Base-by-base conservation (phyloP, 2,797 vertebrate species). In the Cryptoprocta ferox region DNA sequence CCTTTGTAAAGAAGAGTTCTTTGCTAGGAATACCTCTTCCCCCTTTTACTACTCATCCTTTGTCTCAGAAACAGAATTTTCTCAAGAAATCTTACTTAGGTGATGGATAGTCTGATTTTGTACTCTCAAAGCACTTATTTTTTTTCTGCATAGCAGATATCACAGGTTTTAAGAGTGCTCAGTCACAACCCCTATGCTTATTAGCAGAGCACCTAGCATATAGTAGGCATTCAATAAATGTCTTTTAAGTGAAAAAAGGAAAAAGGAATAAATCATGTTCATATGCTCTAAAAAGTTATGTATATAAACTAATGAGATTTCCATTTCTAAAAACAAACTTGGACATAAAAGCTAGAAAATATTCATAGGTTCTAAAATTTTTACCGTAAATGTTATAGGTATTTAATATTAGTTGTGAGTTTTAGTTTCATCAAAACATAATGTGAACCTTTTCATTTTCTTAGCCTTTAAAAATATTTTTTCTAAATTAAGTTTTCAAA, bases 321-420 rank as follows among this genome's bases (percentile, higher is more conserved):
- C 66, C 84, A 95, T 65, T 83, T 87, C 42, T 42, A 86, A 95
- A 91, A 93, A 85, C 35, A 79, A 84, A 39, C 19, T 78, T n/a
- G 90, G 59, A 86, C 45, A 66, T 63, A 68, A 96, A 88, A 92
- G 50, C 71, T 95, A 84, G n/a, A 92, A 61, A 95, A 93, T 37
- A 96, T 71, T 71, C 68, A 87, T n/a, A 45, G 28, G 53, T 53
- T 84, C 50, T 96, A 80, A 92, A 89, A 32, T 39, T 90, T 96
- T 97, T 85, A 93, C 35, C 83, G 11, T 70, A 78, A 75, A 56
- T 84, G 42, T 28, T 89, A 79, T 89, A 79, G 32, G 6, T 83
- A 88, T 87, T 92, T 95, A 84, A 35, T n/a, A 93, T 30, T 16
- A 89, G 63, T 4, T 91, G 5, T 70, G 63, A 91, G 80, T 84